Evolutionary conservation across 2,797 vertebrate genomes (phyloP).

Genomic region (Sebastes flavidus): DNA sequence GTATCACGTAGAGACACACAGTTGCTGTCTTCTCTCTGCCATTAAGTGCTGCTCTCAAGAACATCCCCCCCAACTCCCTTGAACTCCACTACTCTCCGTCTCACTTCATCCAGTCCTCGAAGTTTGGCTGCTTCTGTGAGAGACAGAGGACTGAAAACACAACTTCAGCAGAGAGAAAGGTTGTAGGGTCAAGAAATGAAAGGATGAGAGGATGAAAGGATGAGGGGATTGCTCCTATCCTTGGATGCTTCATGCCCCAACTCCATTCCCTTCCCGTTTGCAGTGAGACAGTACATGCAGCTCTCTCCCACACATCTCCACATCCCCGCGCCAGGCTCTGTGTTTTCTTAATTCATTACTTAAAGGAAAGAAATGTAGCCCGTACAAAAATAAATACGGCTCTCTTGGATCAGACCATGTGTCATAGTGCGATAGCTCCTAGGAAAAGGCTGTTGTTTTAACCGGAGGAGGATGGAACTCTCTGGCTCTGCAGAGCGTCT

Average conservation of each 20-base stretch:
- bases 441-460: constrained; percentile 79
- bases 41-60: constrained; percentile 31
- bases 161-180: constrained; percentile 43
- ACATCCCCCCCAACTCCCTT: constrained; percentile 22
- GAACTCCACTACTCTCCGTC: constrained; percentile 36
- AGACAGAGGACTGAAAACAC: constrained; percentile 49
- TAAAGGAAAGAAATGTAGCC: constrained; percentile 77
- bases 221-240: constrained; percentile 45
- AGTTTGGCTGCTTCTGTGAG: constrained; percentile 49
- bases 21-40: constrained; percentile 28
- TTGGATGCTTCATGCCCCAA: constrained; percentile 28
- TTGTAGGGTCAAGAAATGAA: constrained; percentile 47
- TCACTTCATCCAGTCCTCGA: constrained; percentile 58
- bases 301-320: constrained; percentile 90
- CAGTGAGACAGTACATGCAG: constrained; percentile 80
- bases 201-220: constrained; percentile 57
- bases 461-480: constrained; percentile 77
- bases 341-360: constrained; percentile 87
- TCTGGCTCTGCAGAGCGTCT: constrained; percentile 79
- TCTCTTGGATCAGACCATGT: constrained; percentile 72
- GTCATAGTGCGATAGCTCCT: constrained; percentile 78
- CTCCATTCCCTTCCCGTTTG: constrained; percentile 58
- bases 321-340: constrained; percentile 76
- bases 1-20: not conserved
- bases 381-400: constrained; percentile 83